Evolutionary conservation across 1,140 invertebrate genomes (phyloP), one percentile per base, ranked within the genome.

Genomic region (Mycetomoellerius zeteki): DNA sequence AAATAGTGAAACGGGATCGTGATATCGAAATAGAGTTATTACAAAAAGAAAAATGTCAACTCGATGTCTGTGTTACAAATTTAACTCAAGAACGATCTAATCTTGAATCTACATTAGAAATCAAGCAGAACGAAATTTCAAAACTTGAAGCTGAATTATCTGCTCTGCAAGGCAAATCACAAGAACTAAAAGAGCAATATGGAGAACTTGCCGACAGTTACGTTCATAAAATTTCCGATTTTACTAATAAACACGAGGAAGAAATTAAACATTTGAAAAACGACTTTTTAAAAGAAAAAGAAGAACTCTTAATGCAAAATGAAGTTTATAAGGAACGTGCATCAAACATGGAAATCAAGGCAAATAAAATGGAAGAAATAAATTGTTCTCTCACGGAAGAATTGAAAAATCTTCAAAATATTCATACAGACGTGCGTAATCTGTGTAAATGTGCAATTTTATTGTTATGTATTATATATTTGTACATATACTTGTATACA

Each of bases 371-470:
- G 12, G 73, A 81, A 1, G 88, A 90, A 71, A 88, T 67, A 21
- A 92, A 92, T 54, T 56, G n/a, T 43, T 92, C 90, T 50, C 75
- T 93, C n/a, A 85, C 65, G 4, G 52, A 92, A 69, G 90, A 93
- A 87, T 69, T 93, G 24, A 60, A 90, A n/a, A 85, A 93, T 67
- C 62, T 93, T 33, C 88, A 93, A 78, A 88, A 56, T 85, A 43
- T 92, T 58, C 90, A 91, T 58, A 90, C 91, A 88, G 91, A 93
- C 24, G 92, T 93, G 62, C 65, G 89, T 50, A 50, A 50, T 4
- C 14, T 50, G 14, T 14, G 12, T 50, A 50, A 50, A 50, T 16
- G 1, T 50, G 8, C 47, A 50, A 50, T 50, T 50, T 50, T 50
- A 16, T 4, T 50, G 3, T 50, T 50, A n/a, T n/a, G 30, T 58